A percentile compares a stretch with the other conserved stretches of the same genome.
phyloP scores from a whole-genome alignment of 2,113 vertebrate genomes.

The Scophthalmus maximus region DNA sequence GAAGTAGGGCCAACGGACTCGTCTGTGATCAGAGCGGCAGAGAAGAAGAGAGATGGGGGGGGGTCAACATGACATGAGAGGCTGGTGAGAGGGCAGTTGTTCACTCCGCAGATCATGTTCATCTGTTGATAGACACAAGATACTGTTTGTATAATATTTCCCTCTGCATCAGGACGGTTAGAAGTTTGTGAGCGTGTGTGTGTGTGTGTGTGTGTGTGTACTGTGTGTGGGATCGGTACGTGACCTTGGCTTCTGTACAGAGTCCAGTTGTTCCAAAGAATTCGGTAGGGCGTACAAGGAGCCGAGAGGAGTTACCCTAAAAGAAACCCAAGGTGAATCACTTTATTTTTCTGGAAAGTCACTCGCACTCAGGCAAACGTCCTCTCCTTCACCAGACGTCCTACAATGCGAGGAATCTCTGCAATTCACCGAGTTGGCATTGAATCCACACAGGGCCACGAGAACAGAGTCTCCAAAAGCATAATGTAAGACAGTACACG shows the following conservation, averaged over 20 bases:
- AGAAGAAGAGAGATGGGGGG: not conserved
- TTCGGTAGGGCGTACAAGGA: conserved; percentile 39
- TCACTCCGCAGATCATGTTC: conserved; percentile 11
- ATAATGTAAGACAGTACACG: too few species aligned
- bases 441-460: too few species aligned
- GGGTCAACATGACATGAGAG: not conserved
- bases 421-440: too few species aligned
- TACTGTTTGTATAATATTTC: conserved; percentile 40
- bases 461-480: too few species aligned
- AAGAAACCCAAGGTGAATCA: conserved; percentile 66
- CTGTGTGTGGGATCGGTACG: conserved; percentile 53
- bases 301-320: conserved; percentile 49
- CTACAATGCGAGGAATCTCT: too few species aligned
- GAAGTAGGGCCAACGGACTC: too few species aligned
- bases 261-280: conserved; percentile 69
- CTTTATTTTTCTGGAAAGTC: conserved; percentile 44
- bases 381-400: too few species aligned
- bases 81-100: conserved; percentile 9
- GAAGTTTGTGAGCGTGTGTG: conserved; percentile 28
- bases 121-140: conserved; percentile 40
- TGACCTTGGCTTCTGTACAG: conserved; percentile 70
- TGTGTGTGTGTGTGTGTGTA: conserved; percentile 24
- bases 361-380: not conserved
- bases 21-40: not conserved
- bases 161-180: conserved; percentile 29